Base-by-base conservation (phyloP, 2,888 invertebrate genomes). In the Galerucella pusilla region DNA sequence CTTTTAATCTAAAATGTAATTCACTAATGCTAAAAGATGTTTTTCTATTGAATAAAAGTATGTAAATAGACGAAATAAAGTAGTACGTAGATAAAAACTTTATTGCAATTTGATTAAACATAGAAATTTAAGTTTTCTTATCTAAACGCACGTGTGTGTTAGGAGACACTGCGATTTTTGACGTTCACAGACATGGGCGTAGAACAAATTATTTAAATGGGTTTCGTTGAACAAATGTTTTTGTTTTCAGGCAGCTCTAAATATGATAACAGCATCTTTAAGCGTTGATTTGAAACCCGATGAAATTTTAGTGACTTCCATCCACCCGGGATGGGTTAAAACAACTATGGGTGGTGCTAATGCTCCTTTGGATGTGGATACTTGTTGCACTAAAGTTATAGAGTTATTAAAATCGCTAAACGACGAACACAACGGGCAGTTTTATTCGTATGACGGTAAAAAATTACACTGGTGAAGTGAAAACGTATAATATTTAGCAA, bases 261-360 rank as follows among this genome's bases (percentile, higher is more conserved):
- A 97, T 88, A 94, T 95, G 83, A 94, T 94, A 1, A 96, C 96
- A 0, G 94, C 93, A 85, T 94, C 95, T 0, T 90, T 97, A 90
- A 94, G 95, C 83, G 85, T 94, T 7, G 97, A 97, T 86, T 89
- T 97, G 77, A 92, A 92, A 84, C 90, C 90, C 57, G 91, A 93
- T 80, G 91, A 92, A 63, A 96, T 97, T 79, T 84, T 96, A 20
- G 94, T 93, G 1, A 90, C 93, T 0, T 90, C 89, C 72, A 85
- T 97, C 75, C 97, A 97, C 88, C 97, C 97, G 0, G 97, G 97
- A 2, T 97, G 97, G 97, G 96, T 97, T 9, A 92, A 93, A 85
- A 97, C 97, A 0, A 94, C 93, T 79, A 94, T 97, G 95, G 97
- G 97, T 5, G 97, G 97, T 5, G 87, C 90, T 57, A 92, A 91